A percentile compares a stretch with the other conserved stretches of the same genome.
Conservation (phyloP, 2,888 invertebrate genomes). For the Xylota segnis region DNA sequence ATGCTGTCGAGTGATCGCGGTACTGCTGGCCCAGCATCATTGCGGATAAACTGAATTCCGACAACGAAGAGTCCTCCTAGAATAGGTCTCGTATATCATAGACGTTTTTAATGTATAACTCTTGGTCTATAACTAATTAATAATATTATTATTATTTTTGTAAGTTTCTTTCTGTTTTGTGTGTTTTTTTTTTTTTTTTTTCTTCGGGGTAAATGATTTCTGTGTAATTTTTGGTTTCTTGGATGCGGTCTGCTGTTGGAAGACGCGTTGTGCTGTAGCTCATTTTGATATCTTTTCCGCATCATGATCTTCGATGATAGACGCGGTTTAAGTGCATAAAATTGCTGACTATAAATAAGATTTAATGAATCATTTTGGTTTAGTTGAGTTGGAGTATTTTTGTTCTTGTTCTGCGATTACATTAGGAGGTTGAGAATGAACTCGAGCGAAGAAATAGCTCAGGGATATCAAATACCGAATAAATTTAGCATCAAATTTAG, state of each 20-base stretch:
- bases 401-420: slow-evolving; percentile 36
- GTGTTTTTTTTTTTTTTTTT: neutral
- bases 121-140: slow-evolving; percentile 71
- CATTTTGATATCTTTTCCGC: slow-evolving; percentile 80
- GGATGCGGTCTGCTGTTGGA: slow-evolving; percentile 27
- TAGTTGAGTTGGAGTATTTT: slow-evolving; percentile 52
- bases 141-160: slow-evolving; percentile 74
- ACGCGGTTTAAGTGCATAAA: slow-evolving; percentile 84
- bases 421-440: slow-evolving; percentile 29
- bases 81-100: slow-evolving; percentile 58
- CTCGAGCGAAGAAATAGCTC: slow-evolving; percentile 30
- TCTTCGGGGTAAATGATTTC: slow-evolving; percentile 25
- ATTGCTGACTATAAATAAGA: slow-evolving; percentile 84
- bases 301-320: slow-evolving; percentile 82
- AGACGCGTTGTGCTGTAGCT: slow-evolving; percentile 65
- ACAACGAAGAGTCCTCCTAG: slow-evolving; percentile 58
- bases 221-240: slow-evolving; percentile 46
- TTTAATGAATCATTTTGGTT: slow-evolving; percentile 81
- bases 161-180: slow-evolving; percentile 38
- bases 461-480: slow-evolving; percentile 47
- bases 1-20: slow-evolving; percentile 75
- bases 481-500: slow-evolving; percentile 1
- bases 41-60: slow-evolving; percentile 69
- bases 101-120: slow-evolving; percentile 49
- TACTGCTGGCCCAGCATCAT: slow-evolving; percentile 56